phyloP scores from a whole-genome alignment of 2,888 invertebrate species.

The Hydraecia micacea region DNA sequence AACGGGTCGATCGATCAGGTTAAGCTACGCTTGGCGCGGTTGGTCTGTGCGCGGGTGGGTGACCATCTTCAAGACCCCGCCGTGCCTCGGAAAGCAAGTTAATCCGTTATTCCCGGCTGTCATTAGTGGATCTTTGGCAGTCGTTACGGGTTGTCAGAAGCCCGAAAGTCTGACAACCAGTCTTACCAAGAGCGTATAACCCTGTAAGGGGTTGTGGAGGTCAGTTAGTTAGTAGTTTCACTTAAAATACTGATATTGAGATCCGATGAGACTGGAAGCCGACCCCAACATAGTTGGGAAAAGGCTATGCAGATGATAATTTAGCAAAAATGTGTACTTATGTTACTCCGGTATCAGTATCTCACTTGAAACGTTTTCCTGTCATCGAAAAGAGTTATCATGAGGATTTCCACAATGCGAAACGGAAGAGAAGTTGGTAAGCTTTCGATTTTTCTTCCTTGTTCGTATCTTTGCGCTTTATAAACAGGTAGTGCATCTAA shows the following conservation, averaged over 20 bases:
- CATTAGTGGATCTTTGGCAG: background rate
- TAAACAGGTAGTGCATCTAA: slow-evolving; percentile 74
- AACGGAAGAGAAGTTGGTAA: slow-evolving; percentile 73
- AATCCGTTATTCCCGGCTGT: background rate
- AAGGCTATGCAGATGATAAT: background rate
- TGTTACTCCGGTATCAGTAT: background rate
- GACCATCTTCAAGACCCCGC: background rate
- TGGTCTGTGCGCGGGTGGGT: background rate
- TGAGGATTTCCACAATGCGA: slow-evolving; percentile 55
- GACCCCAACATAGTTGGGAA: background rate
- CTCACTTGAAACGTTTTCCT: background rate
- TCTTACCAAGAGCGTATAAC: background rate
- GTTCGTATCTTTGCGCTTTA: slow-evolving; percentile 71
- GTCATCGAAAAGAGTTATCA: background rate
- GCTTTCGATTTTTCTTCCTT: slow-evolving; percentile 79
- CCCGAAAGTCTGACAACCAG: background rate
- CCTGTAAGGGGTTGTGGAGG: background rate
- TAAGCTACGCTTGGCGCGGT: background rate
- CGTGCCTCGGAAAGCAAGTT: background rate
- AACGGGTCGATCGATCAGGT: background rate
- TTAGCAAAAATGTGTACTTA: background rate
- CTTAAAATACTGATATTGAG: background rate
- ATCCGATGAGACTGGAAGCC: background rate
- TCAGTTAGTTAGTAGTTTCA: background rate
- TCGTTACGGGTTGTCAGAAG: background rate